These are phyloP conservation scores for Eucidaris tribuloides DNA, from an alignment of 35 echinoderm and acorn worm genomes.

Conservation along the genomic window DNA sequence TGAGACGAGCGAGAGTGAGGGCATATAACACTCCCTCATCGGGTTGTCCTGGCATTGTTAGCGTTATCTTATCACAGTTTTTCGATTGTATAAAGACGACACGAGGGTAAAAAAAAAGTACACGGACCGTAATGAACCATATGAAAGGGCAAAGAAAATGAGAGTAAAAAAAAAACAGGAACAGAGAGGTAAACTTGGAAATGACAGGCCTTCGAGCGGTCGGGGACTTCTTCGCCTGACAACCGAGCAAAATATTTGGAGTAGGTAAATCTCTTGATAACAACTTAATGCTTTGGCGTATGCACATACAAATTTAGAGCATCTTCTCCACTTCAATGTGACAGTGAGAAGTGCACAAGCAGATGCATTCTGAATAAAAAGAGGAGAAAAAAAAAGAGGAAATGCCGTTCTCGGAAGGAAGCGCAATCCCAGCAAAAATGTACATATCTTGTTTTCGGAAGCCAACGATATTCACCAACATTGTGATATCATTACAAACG, in stretches of 20 bases:
- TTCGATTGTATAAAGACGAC: too few relatives aligned
- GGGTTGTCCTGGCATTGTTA: too few relatives aligned
- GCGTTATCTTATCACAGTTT: too few relatives aligned
- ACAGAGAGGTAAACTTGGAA: background rate
- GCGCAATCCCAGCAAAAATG: background rate
- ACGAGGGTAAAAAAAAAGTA: too few relatives aligned
- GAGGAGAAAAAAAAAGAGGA: background rate
- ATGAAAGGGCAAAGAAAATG: background rate
- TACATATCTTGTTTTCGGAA: too few relatives aligned
- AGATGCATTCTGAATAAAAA: background rate
- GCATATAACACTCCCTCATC: too few relatives aligned
- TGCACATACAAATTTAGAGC: conserved; percentile 28
- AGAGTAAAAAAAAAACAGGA: background rate
- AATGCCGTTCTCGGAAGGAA: background rate
- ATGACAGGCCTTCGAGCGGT: conserved; percentile 31
- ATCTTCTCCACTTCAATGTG: conserved; percentile 3
- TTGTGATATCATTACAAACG: too few relatives aligned
- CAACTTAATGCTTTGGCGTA: conserved; percentile 27
- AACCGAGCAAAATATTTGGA: conserved; percentile 31
- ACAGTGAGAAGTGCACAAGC: conserved; percentile 16
- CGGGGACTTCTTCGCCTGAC: conserved; percentile 16
- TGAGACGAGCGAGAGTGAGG: too few relatives aligned
- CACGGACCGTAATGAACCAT: too few relatives aligned
- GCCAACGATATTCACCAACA: too few relatives aligned
- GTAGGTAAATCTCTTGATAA: conserved; percentile 37